Evolutionary conservation across 1,140 invertebrate genomes (phyloP).

Genomic region (Tetraneura akinire): DNA sequence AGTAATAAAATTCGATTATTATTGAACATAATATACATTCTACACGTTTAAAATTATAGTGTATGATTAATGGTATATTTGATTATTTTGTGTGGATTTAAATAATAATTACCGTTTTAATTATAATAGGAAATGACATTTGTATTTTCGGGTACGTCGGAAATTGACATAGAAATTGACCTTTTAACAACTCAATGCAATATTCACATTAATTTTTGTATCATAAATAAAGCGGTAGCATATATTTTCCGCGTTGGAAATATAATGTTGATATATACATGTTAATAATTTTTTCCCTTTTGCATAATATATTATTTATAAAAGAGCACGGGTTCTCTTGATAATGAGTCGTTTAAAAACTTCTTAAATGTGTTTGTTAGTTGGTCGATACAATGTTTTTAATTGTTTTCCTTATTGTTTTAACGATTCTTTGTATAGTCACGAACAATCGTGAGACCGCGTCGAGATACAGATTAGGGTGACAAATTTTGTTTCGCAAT

Average conservation of each 20-base stretch:
- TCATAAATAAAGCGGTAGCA: not conserved
- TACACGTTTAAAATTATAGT: no score
- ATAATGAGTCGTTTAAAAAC: not conserved
- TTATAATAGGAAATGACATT: no score
- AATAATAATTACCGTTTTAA: no score
- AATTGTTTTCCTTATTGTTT: constrained; percentile 38
- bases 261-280: not conserved
- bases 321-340: not conserved
- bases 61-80: no score
- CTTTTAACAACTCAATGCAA: no score
- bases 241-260: no score
- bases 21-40: no score
- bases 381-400: constrained; percentile 44
- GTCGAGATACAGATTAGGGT: constrained; percentile 15
- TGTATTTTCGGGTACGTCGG: no score
- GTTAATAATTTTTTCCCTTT: not conserved
- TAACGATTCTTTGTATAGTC: constrained; percentile 27
- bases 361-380: constrained; percentile 1
- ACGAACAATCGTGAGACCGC: not conserved
- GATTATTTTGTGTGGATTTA: no score
- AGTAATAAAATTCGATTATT: no score
- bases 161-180: no score
- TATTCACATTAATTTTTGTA: not conserved
- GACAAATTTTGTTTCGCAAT: constrained; percentile 17
- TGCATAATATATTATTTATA: not conserved